Percentiles rank a stretch among this genome's conserved stretches.
phyloP scores from a whole-genome alignment of 1,140 invertebrate genomes.

The Musca domestica region DNA sequence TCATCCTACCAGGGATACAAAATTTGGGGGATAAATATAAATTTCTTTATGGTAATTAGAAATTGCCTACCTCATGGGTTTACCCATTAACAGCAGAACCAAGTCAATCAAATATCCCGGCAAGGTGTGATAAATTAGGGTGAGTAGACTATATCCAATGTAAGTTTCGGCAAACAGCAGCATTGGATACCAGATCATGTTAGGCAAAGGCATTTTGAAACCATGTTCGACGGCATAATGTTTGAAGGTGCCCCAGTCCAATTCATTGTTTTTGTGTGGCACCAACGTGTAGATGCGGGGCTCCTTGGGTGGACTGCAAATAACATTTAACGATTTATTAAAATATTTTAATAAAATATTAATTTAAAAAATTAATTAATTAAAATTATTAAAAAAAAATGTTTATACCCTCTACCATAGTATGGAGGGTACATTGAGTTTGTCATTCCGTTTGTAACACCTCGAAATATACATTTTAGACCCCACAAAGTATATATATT shows the following conservation, averaged over 20 bases:
- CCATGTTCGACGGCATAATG: conserved; percentile 33
- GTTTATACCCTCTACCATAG: too few relatives aligned
- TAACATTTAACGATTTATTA: neutral
- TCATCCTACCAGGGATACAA: conserved; percentile 57
- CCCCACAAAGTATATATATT: too few relatives aligned
- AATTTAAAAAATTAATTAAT: too few relatives aligned
- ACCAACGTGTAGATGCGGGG: conserved; percentile 69
- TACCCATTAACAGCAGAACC: conserved; percentile 54
- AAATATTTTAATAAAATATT: neutral
- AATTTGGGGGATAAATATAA: neutral
- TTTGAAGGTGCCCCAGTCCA: conserved; percentile 61
- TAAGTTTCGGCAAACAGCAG: conserved; percentile 50
- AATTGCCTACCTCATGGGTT: conserved; percentile 55
- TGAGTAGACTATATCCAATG: conserved; percentile 51
- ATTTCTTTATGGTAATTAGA: neutral
- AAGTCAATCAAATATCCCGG: conserved; percentile 61
- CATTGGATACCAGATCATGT: conserved; percentile 57
- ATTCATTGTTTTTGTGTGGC: conserved; percentile 60
- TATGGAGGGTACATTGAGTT: too few relatives aligned
- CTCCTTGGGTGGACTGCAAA: conserved; percentile 23
- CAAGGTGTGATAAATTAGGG: conserved; percentile 59
- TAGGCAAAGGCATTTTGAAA: conserved; percentile 38
- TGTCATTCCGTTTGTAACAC: too few relatives aligned
- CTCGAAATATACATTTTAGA: too few relatives aligned
- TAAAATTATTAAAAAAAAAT: too few relatives aligned